A percentile compares a stretch with the other conserved stretches of the same genome.
phyloP scores from a whole-genome alignment of 2,888 invertebrate genomes.

The Drosophila dives region DNA sequence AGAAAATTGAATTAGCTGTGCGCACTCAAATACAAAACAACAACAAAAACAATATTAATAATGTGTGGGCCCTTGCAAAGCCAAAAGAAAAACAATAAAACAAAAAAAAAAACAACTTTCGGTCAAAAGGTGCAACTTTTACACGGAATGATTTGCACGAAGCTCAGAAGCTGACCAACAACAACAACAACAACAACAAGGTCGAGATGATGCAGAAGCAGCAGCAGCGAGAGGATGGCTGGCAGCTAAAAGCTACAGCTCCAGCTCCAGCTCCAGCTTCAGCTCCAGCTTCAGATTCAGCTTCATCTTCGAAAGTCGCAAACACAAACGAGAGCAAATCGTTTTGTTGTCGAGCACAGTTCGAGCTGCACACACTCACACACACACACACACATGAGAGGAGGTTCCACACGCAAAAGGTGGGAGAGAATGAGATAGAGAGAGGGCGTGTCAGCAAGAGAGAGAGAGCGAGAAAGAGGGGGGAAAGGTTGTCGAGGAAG shows the following conservation, averaged over 20 bases:
- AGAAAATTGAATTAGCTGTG: conserved; percentile 57
- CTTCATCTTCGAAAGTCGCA: conserved; percentile 31
- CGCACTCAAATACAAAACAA: neutral
- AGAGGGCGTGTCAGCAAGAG: neutral
- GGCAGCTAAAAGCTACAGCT: conserved; percentile 12
- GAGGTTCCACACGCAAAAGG: neutral
- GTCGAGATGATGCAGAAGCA: conserved; percentile 9
- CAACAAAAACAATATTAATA: conserved; percentile 20
- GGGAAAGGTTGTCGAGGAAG: neutral
- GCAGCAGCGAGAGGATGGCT: neutral
- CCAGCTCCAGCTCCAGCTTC: neutral
- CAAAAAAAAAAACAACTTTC: conserved; percentile 67
- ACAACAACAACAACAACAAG: conserved; percentile 1
- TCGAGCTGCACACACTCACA: conserved; percentile 13
- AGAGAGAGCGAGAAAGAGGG: neutral
- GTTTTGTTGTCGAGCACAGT: conserved; percentile 73
- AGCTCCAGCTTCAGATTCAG: conserved; percentile 1
- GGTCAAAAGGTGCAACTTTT: conserved; percentile 81
- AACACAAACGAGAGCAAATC: conserved; percentile 80
- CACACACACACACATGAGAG: neutral
- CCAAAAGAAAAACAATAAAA: conserved; percentile 1
- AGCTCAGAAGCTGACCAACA: conserved; percentile 27
- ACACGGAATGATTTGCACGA: conserved; percentile 80
- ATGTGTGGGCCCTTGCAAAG: conserved; percentile 34
- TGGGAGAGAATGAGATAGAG: neutral